Conservation (phyloP, 2,113 vertebrate genomes). For the Cephalophus harveyi region DNA sequence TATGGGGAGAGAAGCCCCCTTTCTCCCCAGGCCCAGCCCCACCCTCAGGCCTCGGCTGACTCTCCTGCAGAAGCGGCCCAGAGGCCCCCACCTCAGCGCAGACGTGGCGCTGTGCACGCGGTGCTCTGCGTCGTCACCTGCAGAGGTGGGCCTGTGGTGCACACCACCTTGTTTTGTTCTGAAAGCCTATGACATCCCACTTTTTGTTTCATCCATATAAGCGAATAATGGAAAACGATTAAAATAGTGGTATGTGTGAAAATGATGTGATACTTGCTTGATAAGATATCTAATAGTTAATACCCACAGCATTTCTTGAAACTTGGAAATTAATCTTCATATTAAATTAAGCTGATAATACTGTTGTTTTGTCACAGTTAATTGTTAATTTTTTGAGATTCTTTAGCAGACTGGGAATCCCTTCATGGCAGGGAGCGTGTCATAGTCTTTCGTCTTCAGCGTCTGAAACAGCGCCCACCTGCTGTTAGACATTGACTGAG, state of each 20-base stretch:
- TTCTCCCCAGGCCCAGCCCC: not conserved
- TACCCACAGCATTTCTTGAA: not conserved
- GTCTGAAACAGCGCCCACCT: not conserved
- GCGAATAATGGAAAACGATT: not conserved
- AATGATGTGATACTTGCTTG: not conserved
- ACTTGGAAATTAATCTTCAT: conserved; percentile 9
- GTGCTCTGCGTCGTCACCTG: not conserved
- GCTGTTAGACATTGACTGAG: not conserved
- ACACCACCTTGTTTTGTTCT: not conserved
- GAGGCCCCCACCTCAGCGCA: not conserved
- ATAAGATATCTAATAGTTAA: not conserved
- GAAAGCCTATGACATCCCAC: not conserved
- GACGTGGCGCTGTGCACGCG: fast-evolving
- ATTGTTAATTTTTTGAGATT: not conserved
- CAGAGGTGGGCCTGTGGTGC: not conserved
- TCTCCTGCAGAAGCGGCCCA: not conserved
- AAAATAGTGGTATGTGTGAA: not conserved
- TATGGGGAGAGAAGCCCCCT: not conserved
- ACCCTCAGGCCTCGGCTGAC: too few species aligned
- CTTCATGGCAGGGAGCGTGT: not conserved
- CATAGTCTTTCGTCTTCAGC: not conserved
- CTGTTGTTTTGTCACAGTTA: not conserved
- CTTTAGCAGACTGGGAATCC: not conserved
- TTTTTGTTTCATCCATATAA: not conserved
- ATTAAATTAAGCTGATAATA: not conserved